Conservation (phyloP, 92 coral and sea anemone species). For the Pocillopora meandrina region DNA sequence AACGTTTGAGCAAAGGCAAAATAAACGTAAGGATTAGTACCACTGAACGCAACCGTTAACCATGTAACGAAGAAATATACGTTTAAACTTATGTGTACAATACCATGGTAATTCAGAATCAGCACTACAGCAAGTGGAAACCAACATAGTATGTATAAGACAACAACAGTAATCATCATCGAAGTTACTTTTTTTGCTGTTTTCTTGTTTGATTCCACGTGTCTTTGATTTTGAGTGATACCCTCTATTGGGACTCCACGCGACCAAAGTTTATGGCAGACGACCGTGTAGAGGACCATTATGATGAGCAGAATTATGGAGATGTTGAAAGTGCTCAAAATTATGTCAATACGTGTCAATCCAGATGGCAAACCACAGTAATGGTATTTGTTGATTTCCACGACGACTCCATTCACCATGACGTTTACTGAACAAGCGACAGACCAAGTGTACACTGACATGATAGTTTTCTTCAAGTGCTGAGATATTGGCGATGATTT, state of each 20-base stretch:
- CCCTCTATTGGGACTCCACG: constrained; percentile 6
- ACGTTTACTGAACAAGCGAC: not conserved
- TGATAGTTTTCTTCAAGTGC: not conserved
- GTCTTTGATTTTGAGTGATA: not conserved
- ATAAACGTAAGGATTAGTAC: not conserved
- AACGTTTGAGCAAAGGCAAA: not conserved
- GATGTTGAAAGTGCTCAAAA: not conserved
- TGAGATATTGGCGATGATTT: not conserved
- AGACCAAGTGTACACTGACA: not conserved
- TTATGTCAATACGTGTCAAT: not conserved
- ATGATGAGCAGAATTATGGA: not conserved
- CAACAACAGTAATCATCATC: not conserved
- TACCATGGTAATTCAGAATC: not conserved
- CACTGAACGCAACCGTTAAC: not conserved
- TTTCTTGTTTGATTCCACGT: not conserved
- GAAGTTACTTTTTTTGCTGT: not conserved
- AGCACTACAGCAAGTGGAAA: not conserved
- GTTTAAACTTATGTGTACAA: not conserved
- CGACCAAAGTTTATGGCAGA: not conserved
- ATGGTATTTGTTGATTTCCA: not conserved
- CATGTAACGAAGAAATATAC: not conserved
- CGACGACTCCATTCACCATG: not conserved
- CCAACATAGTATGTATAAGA: not conserved
- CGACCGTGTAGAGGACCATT: not conserved
- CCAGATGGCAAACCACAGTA: not conserved